Evolutionary conservation across 2,113 vertebrate genomes (phyloP).

Genomic region (Falcunculus frontatus): DNA sequence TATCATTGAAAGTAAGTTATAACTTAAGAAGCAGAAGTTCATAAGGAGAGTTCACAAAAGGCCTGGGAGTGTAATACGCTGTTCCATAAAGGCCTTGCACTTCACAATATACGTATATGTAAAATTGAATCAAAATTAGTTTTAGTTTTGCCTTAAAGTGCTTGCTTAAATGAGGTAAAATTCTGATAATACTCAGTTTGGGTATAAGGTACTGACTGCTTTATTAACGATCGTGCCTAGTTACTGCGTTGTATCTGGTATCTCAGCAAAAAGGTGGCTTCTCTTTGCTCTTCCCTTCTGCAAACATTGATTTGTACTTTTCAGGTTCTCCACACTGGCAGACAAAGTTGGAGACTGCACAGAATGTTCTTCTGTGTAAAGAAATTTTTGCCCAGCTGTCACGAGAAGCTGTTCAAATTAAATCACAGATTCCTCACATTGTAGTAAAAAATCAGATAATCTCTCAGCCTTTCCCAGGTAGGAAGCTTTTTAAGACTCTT

Average conservation of each 20-base stretch:
- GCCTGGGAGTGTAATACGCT: not conserved
- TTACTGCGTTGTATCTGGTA: not conserved
- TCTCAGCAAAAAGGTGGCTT: not conserved
- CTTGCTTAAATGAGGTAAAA: not conserved
- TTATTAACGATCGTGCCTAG: fast-evolving
- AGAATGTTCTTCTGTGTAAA: conserved; percentile 95
- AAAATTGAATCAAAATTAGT: not conserved
- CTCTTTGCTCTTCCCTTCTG: not conserved
- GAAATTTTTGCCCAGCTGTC: conserved; percentile 98
- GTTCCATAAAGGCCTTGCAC: not conserved
- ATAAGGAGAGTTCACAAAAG: not conserved
- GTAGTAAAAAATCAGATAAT: conserved; percentile 99
- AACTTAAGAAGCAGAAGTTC: not conserved
- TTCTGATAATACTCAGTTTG: not conserved
- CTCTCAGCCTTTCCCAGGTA: conserved; percentile 96
- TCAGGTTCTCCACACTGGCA: conserved; percentile 92
- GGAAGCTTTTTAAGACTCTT: not conserved
- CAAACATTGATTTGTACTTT: not conserved
- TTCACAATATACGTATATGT: not conserved
- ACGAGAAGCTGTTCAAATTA: conserved; percentile 96
- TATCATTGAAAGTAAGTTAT: not conserved
- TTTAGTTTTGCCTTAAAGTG: not conserved
- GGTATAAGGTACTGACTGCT: not conserved
- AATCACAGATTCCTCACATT: conserved; percentile 97
- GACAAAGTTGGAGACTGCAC: conserved; percentile 89